A percentile compares a stretch with the other conserved stretches of the same genome.
Conservation (phyloP, 2,888 invertebrate species). For the Philhelius pedissequus region DNA sequence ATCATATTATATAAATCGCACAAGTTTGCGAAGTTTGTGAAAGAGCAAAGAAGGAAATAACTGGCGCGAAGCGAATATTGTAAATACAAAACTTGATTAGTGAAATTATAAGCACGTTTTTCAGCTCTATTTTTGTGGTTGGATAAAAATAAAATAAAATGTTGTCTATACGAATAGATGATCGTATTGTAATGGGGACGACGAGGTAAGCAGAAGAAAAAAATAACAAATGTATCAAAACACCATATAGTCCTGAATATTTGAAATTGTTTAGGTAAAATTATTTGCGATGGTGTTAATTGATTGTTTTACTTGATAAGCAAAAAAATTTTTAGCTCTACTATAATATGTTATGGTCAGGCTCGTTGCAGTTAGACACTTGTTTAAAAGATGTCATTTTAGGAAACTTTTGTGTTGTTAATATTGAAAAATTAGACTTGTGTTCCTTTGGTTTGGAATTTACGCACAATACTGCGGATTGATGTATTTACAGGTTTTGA, state of each 20-base stretch:
- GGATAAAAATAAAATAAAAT: background rate
- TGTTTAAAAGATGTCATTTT: background rate
- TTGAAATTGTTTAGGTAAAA: background rate
- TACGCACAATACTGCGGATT: too few species aligned
- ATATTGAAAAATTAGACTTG: background rate
- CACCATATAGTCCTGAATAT: background rate
- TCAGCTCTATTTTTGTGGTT: background rate
- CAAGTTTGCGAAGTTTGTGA: background rate
- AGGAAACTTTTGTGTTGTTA: background rate
- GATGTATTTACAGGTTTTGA: too few species aligned
- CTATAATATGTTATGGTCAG: background rate
- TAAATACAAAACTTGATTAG: constrained; percentile 43
- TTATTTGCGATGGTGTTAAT: background rate
- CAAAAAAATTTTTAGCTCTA: background rate
- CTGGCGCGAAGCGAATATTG: background rate
- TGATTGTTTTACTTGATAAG: constrained; percentile 1
- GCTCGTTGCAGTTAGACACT: background rate
- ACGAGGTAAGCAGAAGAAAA: constrained; percentile 10
- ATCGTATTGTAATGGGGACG: constrained; percentile 23
- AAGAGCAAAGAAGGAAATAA: constrained; percentile 48
- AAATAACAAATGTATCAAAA: background rate
- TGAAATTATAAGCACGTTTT: constrained; percentile 44
- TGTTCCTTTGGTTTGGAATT: too few species aligned
- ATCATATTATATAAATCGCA: constrained; percentile 36
- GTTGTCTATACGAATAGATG: too few species aligned